A percentile compares a stretch with the other conserved stretches of the same genome.
Conservation (phyloP, 2,113 vertebrate genomes). For the Entelurus aequoreus region DNA sequence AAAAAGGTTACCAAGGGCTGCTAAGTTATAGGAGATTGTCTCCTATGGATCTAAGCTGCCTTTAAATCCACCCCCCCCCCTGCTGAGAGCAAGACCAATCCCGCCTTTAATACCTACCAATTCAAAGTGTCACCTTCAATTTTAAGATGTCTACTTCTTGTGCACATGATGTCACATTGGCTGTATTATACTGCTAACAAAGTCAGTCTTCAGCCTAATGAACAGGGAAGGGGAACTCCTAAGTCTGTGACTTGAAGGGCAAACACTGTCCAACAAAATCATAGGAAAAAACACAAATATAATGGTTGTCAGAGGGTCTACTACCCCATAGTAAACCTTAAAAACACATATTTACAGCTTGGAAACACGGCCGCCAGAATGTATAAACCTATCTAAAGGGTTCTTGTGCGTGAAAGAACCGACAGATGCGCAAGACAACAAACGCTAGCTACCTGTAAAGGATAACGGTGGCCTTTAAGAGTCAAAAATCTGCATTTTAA, state of each 20-base stretch:
- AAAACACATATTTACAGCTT: too few species aligned
- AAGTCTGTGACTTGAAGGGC: constrained; percentile 49
- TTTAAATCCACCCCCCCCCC: constrained; percentile 39
- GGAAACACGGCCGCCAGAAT: too few species aligned
- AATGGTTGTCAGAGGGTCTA: too few species aligned
- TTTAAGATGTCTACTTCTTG: constrained; percentile 47
- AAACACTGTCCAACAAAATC: constrained; percentile 10
- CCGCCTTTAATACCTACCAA: constrained; percentile 57
- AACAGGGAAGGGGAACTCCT: constrained; percentile 22
- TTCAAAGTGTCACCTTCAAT: constrained; percentile 67
- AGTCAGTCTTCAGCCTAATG: constrained; percentile 23
- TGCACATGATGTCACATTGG: constrained; percentile 50
- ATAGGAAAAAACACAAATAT: too few species aligned
- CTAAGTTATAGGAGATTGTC: constrained; percentile 39
- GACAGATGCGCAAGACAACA: too few species aligned
- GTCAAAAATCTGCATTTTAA: too few species aligned
- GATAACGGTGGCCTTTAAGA: too few species aligned
- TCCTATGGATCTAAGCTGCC: constrained; percentile 34
- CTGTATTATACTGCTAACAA: constrained; percentile 45
- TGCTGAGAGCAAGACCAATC: constrained; percentile 54
- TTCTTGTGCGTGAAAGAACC: too few species aligned
- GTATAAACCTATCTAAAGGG: too few species aligned
- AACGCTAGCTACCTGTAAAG: too few species aligned
- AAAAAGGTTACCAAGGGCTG: constrained; percentile 40
- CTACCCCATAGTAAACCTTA: too few species aligned